Conservation (phyloP, 1,140 invertebrate genomes). For the Pygmarrhopalites habei region DNA sequence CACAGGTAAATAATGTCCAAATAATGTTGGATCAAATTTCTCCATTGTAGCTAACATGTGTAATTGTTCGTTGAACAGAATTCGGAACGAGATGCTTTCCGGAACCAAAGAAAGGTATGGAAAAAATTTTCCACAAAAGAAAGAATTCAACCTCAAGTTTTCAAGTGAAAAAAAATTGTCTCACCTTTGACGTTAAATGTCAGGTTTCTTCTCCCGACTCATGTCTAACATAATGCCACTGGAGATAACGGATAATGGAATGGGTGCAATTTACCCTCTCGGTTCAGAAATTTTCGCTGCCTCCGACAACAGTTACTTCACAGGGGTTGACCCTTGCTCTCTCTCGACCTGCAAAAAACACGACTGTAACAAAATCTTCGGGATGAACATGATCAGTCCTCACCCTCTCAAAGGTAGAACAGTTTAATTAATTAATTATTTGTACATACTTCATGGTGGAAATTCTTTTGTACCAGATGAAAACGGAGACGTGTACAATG, state of each 20-base stretch:
- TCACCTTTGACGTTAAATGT: too few species aligned
- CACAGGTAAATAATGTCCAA: too few species aligned
- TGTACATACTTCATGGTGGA: too few species aligned
- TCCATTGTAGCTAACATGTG: too few species aligned
- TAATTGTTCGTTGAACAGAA: too few species aligned
- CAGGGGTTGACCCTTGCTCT: constrained; percentile 9
- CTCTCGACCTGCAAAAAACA: constrained; percentile 15
- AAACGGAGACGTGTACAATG: constrained; percentile 22
- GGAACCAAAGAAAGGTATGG: constrained; percentile 46
- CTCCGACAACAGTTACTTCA: constrained; percentile 27
- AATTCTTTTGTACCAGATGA: too few species aligned
- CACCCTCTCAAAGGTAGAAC: constrained; percentile 25
- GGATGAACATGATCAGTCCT: constrained; percentile 20
- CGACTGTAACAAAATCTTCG: constrained; percentile 30
- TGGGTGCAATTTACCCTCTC: constrained; percentile 17
- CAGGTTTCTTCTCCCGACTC: constrained; percentile 43
- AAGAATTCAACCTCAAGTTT: too few species aligned
- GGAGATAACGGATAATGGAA: constrained; percentile 26
- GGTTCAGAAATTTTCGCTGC: constrained; percentile 26
- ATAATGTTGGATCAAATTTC: too few species aligned
- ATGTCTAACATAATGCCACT: constrained; percentile 37
- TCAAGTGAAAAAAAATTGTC: too few species aligned
- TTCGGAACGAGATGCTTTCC: constrained; percentile 45
- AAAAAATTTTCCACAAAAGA: too few species aligned
- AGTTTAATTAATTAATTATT: too few species aligned